Evolutionary conservation across 1,140 invertebrate species (phyloP).

Genomic region (Patella vulgata): DNA sequence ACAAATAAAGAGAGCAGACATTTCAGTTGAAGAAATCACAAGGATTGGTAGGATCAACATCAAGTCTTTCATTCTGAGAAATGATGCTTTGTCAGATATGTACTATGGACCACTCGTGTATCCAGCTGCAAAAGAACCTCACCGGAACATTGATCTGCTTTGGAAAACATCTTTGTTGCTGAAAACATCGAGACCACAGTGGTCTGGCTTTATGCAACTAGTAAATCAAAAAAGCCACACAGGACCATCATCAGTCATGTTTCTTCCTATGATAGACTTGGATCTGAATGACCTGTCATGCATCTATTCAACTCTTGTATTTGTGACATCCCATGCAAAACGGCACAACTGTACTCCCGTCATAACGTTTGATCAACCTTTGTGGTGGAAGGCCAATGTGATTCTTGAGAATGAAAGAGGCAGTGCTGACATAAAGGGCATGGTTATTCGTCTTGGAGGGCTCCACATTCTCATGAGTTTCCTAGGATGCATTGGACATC

Average conservation of each 20-base stretch:
- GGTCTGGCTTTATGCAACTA: slow-evolving; percentile 29
- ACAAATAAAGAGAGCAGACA: too few relatives aligned
- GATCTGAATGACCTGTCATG: slow-evolving; percentile 43
- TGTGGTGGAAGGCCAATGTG: too few relatives aligned
- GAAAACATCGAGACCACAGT: too few relatives aligned
- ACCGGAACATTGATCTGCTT: slow-evolving; percentile 6
- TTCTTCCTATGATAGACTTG: slow-evolving; percentile 51
- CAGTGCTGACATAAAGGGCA: too few relatives aligned
- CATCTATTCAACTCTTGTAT: slow-evolving; percentile 47
- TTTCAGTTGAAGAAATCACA: too few relatives aligned
- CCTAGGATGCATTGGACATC: slow-evolving; percentile 35
- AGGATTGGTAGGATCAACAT: too few relatives aligned
- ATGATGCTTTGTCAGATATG: not conserved
- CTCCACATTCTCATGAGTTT: slow-evolving; percentile 46
- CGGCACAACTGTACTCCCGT: slow-evolving; percentile 22
- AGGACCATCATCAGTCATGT: slow-evolving; percentile 32
- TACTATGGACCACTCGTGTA: too few relatives aligned
- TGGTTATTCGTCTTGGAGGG: too few relatives aligned
- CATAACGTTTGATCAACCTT: too few relatives aligned
- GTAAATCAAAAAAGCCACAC: slow-evolving; percentile 32
- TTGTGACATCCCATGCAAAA: slow-evolving; percentile 30
- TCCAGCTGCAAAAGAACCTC: not conserved
- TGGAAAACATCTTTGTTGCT: not conserved
- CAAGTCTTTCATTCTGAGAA: too few relatives aligned
- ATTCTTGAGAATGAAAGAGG: too few relatives aligned